phyloP scores from a whole-genome alignment of 2,888 invertebrate genomes.

The Hyalella azteca region DNA sequence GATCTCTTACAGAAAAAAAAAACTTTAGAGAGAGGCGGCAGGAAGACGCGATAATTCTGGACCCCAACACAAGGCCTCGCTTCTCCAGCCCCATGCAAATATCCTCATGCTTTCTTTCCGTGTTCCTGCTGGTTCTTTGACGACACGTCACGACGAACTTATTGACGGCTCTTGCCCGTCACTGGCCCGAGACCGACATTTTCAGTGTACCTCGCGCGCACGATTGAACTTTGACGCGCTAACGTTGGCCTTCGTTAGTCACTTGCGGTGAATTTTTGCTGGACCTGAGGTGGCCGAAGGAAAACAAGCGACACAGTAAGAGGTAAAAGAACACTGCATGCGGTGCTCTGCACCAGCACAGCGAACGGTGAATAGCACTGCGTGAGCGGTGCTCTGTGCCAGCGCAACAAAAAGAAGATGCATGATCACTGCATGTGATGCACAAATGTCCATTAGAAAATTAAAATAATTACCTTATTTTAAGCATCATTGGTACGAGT shows the following conservation, averaged over 20 bases:
- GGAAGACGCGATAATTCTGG: conserved; percentile 24
- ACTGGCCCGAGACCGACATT: background rate
- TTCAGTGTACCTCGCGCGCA: background rate
- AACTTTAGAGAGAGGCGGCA: background rate
- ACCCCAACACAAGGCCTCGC: conserved; percentile 4
- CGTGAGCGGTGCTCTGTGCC: no score
- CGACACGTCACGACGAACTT: no score
- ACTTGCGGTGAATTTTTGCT: conserved; percentile 7
- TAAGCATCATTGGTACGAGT: no score
- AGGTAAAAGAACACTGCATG: no score
- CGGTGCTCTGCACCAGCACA: no score
- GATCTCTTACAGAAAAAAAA: conserved; percentile 27
- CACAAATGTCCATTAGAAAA: no score
- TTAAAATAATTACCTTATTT: no score
- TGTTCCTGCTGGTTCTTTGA: background rate
- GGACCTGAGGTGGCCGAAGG: background rate
- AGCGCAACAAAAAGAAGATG: no score
- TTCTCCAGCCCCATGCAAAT: background rate
- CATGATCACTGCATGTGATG: no score
- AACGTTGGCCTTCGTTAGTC: background rate
- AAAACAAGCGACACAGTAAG: no score
- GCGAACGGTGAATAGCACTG: no score
- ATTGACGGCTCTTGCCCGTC: background rate
- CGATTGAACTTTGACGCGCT: conserved; percentile 32
- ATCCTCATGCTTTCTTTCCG: background rate